Evolutionary conservation across 2,113 vertebrate species (phyloP), one percentile per base, ranked within the genome.

Genomic region (Bubalus kerabau): DNA sequence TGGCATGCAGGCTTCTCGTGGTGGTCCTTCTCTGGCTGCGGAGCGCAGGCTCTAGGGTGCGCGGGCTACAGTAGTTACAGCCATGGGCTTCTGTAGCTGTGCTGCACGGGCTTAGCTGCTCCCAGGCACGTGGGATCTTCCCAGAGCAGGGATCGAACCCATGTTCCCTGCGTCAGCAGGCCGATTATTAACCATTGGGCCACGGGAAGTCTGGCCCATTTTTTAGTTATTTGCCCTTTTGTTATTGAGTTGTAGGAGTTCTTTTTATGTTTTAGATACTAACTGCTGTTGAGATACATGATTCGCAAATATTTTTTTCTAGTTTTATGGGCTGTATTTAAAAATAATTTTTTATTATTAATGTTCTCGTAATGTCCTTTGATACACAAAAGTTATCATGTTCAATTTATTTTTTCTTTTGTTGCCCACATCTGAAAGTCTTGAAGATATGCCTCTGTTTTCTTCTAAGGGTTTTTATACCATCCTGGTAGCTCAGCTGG

Each of bases 321-420:
- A 11, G 54, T 48, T 93, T 26, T 28, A 5, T 80, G 57, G 43
- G 10, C 85, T 50, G 4, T 56, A 17, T 96, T 94, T 91, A 81
- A 36, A 76, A 71, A 71, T 71, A 71, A 12, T 40, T 71, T 40
- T 23, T 71, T 40, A 40, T 40, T 23, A 71, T 40, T 40, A 71
- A 71, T 40, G 19, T 11, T n/a, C 32, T n/a, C 48, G 62, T 40
- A 11, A 40, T 74, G 7, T 74, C 43, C 21, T 88, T 82, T 88
- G 43, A 74, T 84, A 36, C 78, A 32, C 36, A 82, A 14, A 83
- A 67, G 26, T 90, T 91, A 87, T 56, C 46, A 54, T 26, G 64
- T 89, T 26, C 36, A 62, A 1, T 91, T 71, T 96, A 46, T n/a
- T 78, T 80, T 96, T 54, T 62, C 54, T 32, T 89, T 76, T 76